Conservation (phyloP, 2,888 invertebrate genomes). For the Dysmachus trigonus region DNA sequence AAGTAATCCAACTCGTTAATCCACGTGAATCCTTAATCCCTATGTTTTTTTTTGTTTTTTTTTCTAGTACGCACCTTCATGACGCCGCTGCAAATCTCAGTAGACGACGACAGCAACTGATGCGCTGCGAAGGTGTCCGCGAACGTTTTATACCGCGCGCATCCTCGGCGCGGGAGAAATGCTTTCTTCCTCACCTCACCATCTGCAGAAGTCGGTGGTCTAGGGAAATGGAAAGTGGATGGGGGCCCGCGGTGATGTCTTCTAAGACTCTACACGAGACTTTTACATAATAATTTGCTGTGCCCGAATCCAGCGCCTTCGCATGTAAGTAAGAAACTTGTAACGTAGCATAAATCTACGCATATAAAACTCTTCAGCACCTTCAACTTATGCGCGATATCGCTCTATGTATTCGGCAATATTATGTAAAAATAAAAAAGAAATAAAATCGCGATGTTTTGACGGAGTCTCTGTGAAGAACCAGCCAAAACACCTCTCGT, state of each 20-base stretch:
- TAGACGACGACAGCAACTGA: constrained; percentile 39
- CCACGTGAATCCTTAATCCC: neutral
- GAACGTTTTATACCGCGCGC: constrained; percentile 6
- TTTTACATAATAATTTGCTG: neutral
- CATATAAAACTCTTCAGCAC: neutral
- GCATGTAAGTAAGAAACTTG: too few relatives aligned
- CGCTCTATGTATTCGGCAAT: neutral
- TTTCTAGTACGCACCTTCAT: constrained; percentile 28
- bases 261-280: neutral
- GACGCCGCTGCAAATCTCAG: neutral
- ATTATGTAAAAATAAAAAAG: neutral
- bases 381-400: neutral
- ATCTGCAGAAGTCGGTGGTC: neutral
- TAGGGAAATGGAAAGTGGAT: constrained; percentile 28
- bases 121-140: neutral
- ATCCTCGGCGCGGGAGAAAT: constrained; percentile 29
- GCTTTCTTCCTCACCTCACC: constrained; percentile 31
- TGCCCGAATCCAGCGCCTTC: neutral
- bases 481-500: neutral
- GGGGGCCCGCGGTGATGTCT: neutral
- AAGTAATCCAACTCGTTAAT: neutral
- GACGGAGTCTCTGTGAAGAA: neutral
- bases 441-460: neutral
- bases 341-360: too few relatives aligned
- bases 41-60: too few relatives aligned